Conservation (phyloP, 2,888 invertebrate genomes). For the Drosophila putrida region DNA sequence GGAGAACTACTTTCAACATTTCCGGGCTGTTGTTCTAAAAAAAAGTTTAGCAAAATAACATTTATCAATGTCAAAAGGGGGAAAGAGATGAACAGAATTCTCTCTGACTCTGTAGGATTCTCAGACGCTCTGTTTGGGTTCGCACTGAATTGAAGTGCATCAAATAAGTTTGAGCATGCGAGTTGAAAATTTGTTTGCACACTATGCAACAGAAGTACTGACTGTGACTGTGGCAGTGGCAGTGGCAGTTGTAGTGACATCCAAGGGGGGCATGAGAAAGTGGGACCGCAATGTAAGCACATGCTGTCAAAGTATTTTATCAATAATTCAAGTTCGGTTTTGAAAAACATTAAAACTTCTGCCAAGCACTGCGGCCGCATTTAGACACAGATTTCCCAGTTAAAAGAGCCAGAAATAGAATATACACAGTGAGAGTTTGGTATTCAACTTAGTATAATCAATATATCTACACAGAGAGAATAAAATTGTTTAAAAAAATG, state of each 20-base stretch:
- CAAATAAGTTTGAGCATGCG: slow-evolving; percentile 65
- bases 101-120: slow-evolving; percentile 12
- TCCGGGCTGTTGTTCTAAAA: slow-evolving; percentile 20
- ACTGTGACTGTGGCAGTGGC: not conserved
- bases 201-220: slow-evolving; percentile 2
- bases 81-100: not conserved
- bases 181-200: slow-evolving; percentile 67
- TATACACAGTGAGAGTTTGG: too few species aligned
- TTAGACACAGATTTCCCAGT: slow-evolving; percentile 33
- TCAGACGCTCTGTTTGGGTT: slow-evolving; percentile 32
- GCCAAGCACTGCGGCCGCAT: slow-evolving; percentile 21
- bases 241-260: slow-evolving; percentile 8
- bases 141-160: slow-evolving; percentile 62
- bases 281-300: slow-evolving; percentile 14
- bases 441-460: too few species aligned
- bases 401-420: not conserved
- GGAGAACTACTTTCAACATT: not conserved
- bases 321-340: slow-evolving; percentile 67
- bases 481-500: too few species aligned
- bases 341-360: slow-evolving; percentile 47
- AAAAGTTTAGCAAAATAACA: slow-evolving; percentile 64
- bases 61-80: slow-evolving; percentile 66
- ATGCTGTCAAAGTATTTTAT: slow-evolving; percentile 63
- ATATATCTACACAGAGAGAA: too few species aligned
- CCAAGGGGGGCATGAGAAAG: not conserved